Conservation (phyloP, 1,140 invertebrate genomes). For the Pseudobourletiella spinata region DNA sequence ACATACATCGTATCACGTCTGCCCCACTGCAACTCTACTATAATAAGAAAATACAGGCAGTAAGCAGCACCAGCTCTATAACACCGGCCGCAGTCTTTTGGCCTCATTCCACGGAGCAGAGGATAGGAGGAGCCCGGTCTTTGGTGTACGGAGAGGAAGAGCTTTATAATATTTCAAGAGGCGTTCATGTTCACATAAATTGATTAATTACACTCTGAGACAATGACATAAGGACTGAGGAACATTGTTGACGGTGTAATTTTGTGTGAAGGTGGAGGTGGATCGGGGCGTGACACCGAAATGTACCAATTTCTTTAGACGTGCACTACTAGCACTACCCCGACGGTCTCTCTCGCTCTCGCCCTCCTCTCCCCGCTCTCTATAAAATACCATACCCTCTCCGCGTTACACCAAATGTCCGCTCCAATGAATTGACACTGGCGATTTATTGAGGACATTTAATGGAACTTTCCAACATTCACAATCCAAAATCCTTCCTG, state of each 20-base stretch:
- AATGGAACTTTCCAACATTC: slow-evolving; percentile 17
- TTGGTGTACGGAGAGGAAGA: too few relatives aligned
- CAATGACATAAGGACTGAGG: background rate
- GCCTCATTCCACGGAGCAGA: too few relatives aligned
- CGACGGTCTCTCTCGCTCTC: too few relatives aligned
- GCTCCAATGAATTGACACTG: slow-evolving; percentile 17
- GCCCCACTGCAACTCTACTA: too few relatives aligned
- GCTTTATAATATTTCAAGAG: background rate
- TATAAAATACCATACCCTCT: too few relatives aligned
- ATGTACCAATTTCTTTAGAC: slow-evolving; percentile 18
- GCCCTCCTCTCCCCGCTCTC: too few relatives aligned
- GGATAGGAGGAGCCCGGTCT: too few relatives aligned
- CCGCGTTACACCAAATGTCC: slow-evolving; percentile 17
- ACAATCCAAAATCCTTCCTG: slow-evolving; percentile 11
- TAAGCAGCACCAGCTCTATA: too few relatives aligned
- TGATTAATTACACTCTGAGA: slow-evolving; percentile 4
- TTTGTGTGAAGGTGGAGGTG: slow-evolving; percentile 8
- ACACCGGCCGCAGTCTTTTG: too few relatives aligned
- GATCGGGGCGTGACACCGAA: slow-evolving; percentile 18
- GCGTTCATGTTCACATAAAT: slow-evolving; percentile 9
- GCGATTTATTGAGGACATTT: slow-evolving; percentile 26
- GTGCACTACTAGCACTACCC: slow-evolving; percentile 9
- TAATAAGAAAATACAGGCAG: too few relatives aligned
- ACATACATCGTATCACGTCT: too few relatives aligned
- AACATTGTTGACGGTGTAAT: background rate